These are phyloP conservation scores for Phania funesta DNA, from an alignment of 2,888 invertebrate species.

Conservation along the genomic window DNA sequence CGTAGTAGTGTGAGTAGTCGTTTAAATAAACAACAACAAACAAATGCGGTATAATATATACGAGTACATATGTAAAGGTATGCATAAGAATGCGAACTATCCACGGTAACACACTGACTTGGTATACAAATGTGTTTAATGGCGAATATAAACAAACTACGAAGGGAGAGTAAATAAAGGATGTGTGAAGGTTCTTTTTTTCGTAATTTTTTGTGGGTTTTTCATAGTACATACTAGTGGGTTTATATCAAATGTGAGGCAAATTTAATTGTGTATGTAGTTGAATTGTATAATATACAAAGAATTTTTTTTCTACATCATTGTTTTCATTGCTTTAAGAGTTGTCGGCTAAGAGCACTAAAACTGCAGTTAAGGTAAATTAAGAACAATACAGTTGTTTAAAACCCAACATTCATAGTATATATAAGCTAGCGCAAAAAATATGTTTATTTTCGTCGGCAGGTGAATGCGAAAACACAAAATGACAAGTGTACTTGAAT, in stretches of 20 bases:
- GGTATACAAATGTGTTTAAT: neutral
- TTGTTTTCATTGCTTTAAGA: constrained; percentile 63
- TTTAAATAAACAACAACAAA: constrained; percentile 47
- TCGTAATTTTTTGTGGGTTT: constrained; percentile 20
- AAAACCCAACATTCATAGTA: constrained; percentile 35
- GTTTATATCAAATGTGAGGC: constrained; percentile 40
- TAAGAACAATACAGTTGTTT: constrained; percentile 64
- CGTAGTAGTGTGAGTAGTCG: constrained; percentile 19
- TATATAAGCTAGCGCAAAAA: constrained; percentile 25
- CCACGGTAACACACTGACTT: neutral
- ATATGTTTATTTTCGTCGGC: constrained; percentile 29
- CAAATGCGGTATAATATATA: constrained; percentile 30
- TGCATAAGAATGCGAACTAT: neutral
- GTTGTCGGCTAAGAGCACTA: constrained; percentile 64
- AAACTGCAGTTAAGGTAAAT: constrained; percentile 65
- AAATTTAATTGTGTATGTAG: constrained; percentile 26
- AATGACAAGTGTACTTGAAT: constrained; percentile 27
- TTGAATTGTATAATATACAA: constrained; percentile 7
- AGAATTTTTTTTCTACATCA: constrained; percentile 48
- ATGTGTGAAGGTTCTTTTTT: constrained; percentile 57
- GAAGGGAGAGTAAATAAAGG: constrained; percentile 18
- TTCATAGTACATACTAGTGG: constrained; percentile 21
- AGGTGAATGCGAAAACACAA: constrained; percentile 35
- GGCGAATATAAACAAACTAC: too few species aligned
- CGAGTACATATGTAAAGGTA: neutral